Evolutionary conservation across 2,888 invertebrate genomes (phyloP).

Genomic region (Drosophila sordidapex): DNA sequence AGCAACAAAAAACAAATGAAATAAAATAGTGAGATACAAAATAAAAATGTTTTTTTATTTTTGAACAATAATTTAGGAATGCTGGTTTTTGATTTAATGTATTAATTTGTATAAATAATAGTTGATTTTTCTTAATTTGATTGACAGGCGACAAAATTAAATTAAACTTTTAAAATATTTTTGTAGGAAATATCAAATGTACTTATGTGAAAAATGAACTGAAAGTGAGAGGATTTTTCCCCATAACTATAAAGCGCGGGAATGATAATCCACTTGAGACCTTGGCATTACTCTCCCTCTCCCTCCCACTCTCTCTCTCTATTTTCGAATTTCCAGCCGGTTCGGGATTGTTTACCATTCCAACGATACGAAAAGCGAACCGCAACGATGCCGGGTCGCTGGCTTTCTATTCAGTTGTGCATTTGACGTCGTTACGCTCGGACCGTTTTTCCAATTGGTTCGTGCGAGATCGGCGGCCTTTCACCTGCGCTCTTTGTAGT

Average conservation of each 20-base stretch:
- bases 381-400: slow-evolving; percentile 21
- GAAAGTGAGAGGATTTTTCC: not conserved
- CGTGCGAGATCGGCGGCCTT: slow-evolving; percentile 44
- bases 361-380: slow-evolving; percentile 13
- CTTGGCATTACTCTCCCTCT: slow-evolving; percentile 37
- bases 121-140: not conserved
- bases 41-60: slow-evolving; percentile 2
- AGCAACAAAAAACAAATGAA: slow-evolving; percentile 47
- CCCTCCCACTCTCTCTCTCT: not conserved
- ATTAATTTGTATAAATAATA: not conserved
- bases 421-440: slow-evolving; percentile 56
- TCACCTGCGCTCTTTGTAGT: slow-evolving; percentile 8
- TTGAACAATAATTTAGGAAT: not conserved
- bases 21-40: slow-evolving; percentile 54
- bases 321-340: slow-evolving; percentile 5
- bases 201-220: not conserved
- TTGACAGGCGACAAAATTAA: not conserved
- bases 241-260: not conserved
- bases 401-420: slow-evolving; percentile 54
- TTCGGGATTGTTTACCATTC: slow-evolving; percentile 32
- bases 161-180: not conserved
- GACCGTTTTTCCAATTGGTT: slow-evolving; percentile 20
- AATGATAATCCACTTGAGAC: slow-evolving; percentile 6
- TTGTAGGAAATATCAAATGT: not conserved
- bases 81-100: not conserved